A percentile compares a stretch with the other conserved stretches of the same genome.
phyloP scores from a whole-genome alignment of 2,888 invertebrate genomes.

The Polietes domitor region DNA sequence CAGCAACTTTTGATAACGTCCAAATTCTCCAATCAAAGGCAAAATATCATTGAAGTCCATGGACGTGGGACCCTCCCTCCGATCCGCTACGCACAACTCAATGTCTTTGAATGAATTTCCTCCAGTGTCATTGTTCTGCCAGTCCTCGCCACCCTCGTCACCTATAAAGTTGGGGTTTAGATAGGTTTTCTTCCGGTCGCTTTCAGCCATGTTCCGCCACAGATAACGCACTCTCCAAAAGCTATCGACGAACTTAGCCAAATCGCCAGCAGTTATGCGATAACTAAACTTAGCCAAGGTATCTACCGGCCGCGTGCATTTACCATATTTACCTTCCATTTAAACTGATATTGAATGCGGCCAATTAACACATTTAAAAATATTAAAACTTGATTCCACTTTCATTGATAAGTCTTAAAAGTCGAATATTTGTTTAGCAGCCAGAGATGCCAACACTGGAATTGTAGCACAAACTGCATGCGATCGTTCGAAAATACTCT shows the following conservation, averaged over 20 bases:
- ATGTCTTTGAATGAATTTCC: slow-evolving; percentile 17
- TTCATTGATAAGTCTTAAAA: background rate
- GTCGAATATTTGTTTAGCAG: background rate
- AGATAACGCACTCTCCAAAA: background rate
- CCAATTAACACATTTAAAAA: slow-evolving; percentile 15
- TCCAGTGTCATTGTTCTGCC: background rate
- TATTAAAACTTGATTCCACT: background rate
- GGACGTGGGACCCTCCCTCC: slow-evolving; percentile 11
- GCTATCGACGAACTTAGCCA: background rate
- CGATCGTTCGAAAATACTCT: no score
- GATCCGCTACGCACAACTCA: slow-evolving; percentile 13
- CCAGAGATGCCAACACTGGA: background rate
- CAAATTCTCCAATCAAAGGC: slow-evolving; percentile 92
- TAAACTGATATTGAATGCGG: background rate
- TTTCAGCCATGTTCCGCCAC: slow-evolving; percentile 21
- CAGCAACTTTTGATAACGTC: slow-evolving; percentile 89
- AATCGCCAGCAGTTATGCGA: background rate
- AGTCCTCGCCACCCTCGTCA: background rate
- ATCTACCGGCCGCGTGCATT: background rate
- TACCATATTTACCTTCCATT: background rate
- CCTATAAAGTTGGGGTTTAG: slow-evolving; percentile 25
- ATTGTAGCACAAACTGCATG: no score
- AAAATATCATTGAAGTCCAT: slow-evolving; percentile 91
- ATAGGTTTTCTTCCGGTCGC: background rate
- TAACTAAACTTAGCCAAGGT: background rate